phyloP scores from a whole-genome alignment of 2,113 vertebrate species.

The Climacteris rufus region DNA sequence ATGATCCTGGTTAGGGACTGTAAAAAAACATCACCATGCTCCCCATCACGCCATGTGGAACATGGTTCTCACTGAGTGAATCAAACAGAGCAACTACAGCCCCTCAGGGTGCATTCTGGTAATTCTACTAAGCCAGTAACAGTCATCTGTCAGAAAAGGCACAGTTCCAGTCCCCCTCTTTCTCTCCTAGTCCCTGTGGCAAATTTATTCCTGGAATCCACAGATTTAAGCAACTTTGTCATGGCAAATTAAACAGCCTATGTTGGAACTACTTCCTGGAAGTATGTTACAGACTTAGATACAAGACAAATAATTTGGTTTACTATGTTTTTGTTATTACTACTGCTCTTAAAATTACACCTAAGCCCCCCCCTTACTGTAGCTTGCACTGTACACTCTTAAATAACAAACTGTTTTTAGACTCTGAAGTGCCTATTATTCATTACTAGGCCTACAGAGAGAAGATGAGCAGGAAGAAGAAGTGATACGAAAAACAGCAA shows the following conservation, averaged over 20 bases:
- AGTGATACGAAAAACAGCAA: background rate
- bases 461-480: background rate
- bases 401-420: background rate
- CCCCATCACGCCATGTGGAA: background rate
- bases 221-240: background rate
- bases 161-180: background rate
- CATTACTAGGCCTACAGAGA: background rate
- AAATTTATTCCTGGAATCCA: background rate
- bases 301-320: background rate
- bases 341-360: background rate
- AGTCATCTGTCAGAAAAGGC: background rate
- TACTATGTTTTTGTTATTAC: background rate
- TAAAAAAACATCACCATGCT: background rate
- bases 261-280: background rate
- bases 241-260: background rate
- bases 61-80: background rate
- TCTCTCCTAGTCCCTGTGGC: background rate
- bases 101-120: background rate
- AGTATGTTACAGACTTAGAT: background rate
- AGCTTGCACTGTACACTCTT: background rate
- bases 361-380: background rate
- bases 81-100: background rate
- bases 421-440: background rate
- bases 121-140: background rate
- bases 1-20: background rate